These are phyloP conservation scores for Coreoperca whiteheadi DNA, from an alignment of 2,113 vertebrate genomes.

Conservation along the genomic window DNA sequence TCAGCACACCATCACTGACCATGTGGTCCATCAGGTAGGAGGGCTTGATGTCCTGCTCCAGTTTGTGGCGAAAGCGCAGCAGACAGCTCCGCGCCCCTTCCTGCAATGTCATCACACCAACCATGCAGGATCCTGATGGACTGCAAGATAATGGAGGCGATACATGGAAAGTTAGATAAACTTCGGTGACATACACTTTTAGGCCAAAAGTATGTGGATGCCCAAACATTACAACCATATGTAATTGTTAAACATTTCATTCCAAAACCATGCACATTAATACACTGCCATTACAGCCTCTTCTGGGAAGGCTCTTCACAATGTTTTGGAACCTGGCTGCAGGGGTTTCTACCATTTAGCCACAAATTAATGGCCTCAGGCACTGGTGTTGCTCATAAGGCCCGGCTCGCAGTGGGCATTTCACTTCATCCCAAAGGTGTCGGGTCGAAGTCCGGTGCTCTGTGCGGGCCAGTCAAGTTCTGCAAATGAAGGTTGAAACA, in stretches of 20 bases:
- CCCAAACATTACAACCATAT: neutral
- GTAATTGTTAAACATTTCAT: neutral
- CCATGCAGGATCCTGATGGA: constrained; percentile 45
- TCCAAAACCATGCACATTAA: neutral
- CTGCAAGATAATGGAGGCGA: neutral
- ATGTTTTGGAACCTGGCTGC: neutral
- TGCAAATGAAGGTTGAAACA: neutral
- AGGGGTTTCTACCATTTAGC: neutral
- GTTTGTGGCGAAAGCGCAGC: constrained; percentile 83
- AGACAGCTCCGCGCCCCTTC: constrained; percentile 89
- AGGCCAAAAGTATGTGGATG: neutral
- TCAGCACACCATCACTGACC: constrained; percentile 90
- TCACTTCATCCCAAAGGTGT: too few relatives aligned
- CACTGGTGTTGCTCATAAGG: too few relatives aligned
- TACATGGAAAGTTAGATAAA: too few relatives aligned
- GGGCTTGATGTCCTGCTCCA: constrained; percentile 94
- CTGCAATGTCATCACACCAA: constrained; percentile 84
- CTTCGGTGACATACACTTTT: neutral
- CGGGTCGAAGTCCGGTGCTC: too few relatives aligned
- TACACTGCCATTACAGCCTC: neutral
- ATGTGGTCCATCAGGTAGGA: constrained; percentile 94
- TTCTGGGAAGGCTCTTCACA: neutral
- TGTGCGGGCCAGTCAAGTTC: too few relatives aligned
- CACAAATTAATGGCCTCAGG: neutral
- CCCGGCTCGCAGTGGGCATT: too few relatives aligned